A percentile compares a stretch with the other conserved stretches of the same genome.
Conservation (phyloP, 2,888 invertebrate genomes). For the Thelaira solivaga region DNA sequence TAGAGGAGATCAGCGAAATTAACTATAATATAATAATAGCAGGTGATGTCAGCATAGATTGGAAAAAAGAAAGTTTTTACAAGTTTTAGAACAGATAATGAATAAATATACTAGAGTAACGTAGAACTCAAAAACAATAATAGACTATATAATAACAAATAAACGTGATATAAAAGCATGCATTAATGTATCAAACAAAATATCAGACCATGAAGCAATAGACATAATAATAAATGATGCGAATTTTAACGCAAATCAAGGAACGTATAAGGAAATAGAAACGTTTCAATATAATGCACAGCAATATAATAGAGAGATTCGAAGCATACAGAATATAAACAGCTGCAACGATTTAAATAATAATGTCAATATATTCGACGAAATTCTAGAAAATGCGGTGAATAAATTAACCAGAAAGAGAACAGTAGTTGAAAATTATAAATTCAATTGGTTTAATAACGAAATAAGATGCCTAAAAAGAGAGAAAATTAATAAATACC, state of each 20-base stretch:
- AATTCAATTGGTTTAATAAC: neutral
- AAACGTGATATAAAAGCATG: neutral
- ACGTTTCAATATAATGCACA: neutral
- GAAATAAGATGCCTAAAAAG: neutral
- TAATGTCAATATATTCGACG: neutral
- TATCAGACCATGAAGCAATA: too few species aligned
- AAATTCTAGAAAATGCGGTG: neutral
- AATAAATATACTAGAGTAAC: neutral
- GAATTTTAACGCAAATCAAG: neutral
- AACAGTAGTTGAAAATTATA: neutral
- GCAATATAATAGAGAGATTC: neutral
- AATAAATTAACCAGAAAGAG: neutral
- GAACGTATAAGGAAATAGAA: neutral
- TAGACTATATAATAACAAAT: neutral
- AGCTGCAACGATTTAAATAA: neutral
- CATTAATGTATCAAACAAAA: neutral
- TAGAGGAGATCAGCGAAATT: too few species aligned
- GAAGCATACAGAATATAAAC: neutral
- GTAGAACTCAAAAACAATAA: neutral
- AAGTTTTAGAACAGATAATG: neutral
- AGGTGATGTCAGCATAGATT: neutral
- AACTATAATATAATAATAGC: neutral
- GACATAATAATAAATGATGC: neutral
- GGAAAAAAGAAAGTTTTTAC: neutral
- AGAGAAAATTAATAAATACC: neutral